Conservation (phyloP, 2,888 invertebrate genomes). For the Agonopterix arenella region DNA sequence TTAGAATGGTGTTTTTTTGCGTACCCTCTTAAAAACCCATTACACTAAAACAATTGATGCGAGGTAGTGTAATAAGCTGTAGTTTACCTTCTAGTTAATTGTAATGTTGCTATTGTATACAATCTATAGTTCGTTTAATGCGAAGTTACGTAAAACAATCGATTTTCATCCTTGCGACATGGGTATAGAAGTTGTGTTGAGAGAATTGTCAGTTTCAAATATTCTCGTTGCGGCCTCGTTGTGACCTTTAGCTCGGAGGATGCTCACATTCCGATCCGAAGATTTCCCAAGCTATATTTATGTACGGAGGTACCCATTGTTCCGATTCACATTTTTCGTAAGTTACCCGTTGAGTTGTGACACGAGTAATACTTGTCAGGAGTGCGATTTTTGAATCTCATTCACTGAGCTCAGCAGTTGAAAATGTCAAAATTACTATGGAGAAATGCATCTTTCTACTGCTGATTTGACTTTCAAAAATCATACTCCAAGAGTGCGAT, state of each 20-base stretch:
- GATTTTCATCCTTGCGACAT: no score
- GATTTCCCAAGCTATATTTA: conserved; percentile 47
- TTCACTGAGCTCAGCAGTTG: no score
- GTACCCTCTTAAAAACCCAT: conserved; percentile 30
- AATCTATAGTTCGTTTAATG: conserved; percentile 22
- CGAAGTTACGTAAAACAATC: conserved; percentile 5
- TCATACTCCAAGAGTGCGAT: no score
- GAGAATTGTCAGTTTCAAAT: not conserved
- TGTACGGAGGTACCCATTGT: conserved; percentile 16
- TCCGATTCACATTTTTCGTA: not conserved
- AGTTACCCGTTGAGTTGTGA: no score
- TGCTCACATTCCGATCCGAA: conserved; percentile 63
- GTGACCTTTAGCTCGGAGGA: conserved; percentile 58
- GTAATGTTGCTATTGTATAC: conserved; percentile 40
- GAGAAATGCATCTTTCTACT: no score
- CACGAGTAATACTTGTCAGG: no score
- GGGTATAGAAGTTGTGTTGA: no score
- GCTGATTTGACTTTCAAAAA: no score
- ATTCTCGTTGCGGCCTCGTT: conserved; percentile 43
- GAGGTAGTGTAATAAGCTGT: conserved; percentile 14
- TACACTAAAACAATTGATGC: conserved; percentile 24
- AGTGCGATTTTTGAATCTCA: no score
- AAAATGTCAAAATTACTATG: no score
- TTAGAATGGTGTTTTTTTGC: not conserved
- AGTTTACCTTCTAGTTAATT: conserved; percentile 50